Base-by-base conservation (phyloP, 2,797 vertebrate species). In the Aythya fuligula region DNA sequence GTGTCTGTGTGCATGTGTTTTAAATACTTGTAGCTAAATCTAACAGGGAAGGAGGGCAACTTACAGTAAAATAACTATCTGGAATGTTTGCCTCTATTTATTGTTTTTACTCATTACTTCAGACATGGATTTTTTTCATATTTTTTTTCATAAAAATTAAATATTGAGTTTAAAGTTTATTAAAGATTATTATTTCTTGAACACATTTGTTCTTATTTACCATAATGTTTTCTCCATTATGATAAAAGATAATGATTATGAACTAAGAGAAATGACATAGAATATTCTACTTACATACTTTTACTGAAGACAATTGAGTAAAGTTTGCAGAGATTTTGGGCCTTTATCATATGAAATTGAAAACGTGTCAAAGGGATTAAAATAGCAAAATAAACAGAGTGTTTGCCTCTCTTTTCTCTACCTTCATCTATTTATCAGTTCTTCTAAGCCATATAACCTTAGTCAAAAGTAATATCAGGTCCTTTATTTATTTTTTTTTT, bases 401-500 rank as follows among this genome's bases (percentile, higher is more conserved):
- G 5, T 8, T 62, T 82, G 21, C 30, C 83, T 84, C 51, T 81
- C 54, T 75, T 91, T 80, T 8, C 39, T 70, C 34, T 83, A 6
- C 34, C 16, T 82, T 85, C 65, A 41, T 53, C 78, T 64, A 10
- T 76, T 81, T 79, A 49, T 7, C 39, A 81, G 22, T 49, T 77
- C 69, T 74, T 72, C 32, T 66, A 73, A 81, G 47, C 30, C 22
- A 25, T 36, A 60, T 28, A 67, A n/a, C 19, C n/a, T 88, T 89
- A 89, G 49, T 75, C 30, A 81, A 81, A 94, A 76, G 21, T 70
- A 70, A 8, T 93, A 73, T 49, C 17, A 43, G 9, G 7, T 72
- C 49, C 6, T 86, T 90, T 84, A 45, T 82, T 93, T 78, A 3
- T 64, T 85, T 94, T 85, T 89, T 73, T n/a, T 73, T n/a, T 73